Percentiles rank a stretch among this genome's conserved stretches.
Conservation (phyloP, 2,888 invertebrate genomes). For the Malacosoma neustria region DNA sequence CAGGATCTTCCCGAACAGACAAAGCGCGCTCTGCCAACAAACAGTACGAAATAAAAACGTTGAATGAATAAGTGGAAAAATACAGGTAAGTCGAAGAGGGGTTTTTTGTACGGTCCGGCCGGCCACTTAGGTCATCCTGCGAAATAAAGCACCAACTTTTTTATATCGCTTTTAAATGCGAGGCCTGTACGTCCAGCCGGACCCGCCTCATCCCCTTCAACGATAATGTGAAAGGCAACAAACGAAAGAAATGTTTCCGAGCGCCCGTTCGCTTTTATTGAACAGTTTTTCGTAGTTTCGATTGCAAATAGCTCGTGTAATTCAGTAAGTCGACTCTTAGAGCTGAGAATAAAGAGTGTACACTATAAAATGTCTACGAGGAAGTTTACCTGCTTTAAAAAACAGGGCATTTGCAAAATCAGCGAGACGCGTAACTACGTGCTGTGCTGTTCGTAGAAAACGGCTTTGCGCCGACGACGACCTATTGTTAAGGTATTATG, state of each 20-base stretch:
- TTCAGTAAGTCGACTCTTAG: conserved; percentile 50
- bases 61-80: conserved; percentile 75
- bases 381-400: conserved; percentile 35
- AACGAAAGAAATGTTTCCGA: conserved; percentile 70
- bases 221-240: conserved; percentile 71
- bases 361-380: conserved; percentile 28
- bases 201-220: conserved; percentile 59
- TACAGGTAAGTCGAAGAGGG: conserved; percentile 73
- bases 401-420: conserved; percentile 39
- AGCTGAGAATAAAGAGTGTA: conserved; percentile 39
- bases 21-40: conserved; percentile 64
- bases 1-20: conserved; percentile 68
- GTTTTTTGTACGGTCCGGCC: conserved; percentile 68
- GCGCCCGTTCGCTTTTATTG: conserved; percentile 64
- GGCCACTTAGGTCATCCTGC: conserved; percentile 75
- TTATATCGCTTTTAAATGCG: conserved; percentile 74
- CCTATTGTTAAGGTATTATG: conserved; percentile 43
- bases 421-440: conserved; percentile 42
- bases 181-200: conserved; percentile 55
- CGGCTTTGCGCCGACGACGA: conserved; percentile 30
- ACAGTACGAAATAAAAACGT: conserved; percentile 70
- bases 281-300: conserved; percentile 60
- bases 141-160: conserved; percentile 70
- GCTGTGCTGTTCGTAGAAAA: conserved; percentile 35
- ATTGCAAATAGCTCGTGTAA: conserved; percentile 71